These are phyloP conservation scores for Cariama cristata DNA, from an alignment of 2,113 vertebrate genomes.

Conservation along the genomic window DNA sequence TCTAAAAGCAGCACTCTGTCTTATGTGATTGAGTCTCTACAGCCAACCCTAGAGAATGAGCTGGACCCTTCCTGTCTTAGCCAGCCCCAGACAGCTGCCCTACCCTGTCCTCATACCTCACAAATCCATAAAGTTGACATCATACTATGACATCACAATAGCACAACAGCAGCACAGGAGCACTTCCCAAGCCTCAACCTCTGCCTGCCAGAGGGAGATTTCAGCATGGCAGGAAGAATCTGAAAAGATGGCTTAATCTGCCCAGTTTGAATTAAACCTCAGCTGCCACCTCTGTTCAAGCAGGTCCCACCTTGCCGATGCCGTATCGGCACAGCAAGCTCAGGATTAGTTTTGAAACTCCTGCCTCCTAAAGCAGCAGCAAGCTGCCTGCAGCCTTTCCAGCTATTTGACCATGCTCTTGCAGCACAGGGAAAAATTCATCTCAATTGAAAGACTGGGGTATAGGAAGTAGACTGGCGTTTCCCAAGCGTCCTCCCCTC, in stretches of 20 bases:
- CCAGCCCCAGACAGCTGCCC: neutral
- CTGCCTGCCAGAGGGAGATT: neutral
- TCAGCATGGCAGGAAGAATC: neutral
- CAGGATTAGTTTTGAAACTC: neutral
- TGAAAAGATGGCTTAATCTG: neutral
- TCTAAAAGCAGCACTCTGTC: neutral
- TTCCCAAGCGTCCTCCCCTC: constrained; percentile 31
- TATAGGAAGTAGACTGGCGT: neutral
- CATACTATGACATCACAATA: neutral
- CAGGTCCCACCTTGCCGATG: accelerated
- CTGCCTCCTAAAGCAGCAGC: neutral
- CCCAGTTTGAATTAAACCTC: neutral
- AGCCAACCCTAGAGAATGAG: neutral
- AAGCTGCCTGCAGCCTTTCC: neutral
- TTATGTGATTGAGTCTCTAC: neutral
- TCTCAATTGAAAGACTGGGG: neutral
- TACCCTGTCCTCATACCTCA: neutral
- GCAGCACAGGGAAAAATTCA: neutral
- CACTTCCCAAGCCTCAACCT: neutral
- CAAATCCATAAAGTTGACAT: neutral
- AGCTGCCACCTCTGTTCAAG: neutral
- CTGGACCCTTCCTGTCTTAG: neutral
- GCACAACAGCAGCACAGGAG: neutral
- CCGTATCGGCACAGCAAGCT: neutral
- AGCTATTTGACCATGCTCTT: neutral